phyloP scores from a whole-genome alignment of 1,140 invertebrate genomes.

The Halyomorpha halys region DNA sequence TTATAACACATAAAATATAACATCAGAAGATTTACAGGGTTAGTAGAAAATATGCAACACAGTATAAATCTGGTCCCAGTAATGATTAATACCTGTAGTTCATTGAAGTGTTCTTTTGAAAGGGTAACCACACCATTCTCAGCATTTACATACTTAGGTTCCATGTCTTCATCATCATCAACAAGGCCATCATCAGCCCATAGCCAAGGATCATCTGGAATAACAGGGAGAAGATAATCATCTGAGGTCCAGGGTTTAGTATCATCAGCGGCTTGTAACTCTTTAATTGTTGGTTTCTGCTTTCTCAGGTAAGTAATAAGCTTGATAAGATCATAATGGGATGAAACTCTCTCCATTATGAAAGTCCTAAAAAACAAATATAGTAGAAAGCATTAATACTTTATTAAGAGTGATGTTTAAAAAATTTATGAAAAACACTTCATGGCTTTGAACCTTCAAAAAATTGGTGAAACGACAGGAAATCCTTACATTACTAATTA shows the following conservation, averaged over 20 bases:
- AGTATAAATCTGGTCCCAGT: constrained; percentile 36
- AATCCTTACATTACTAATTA: too few species aligned
- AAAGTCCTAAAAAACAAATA: background rate
- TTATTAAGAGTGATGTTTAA: too few species aligned
- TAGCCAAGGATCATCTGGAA: constrained; percentile 69
- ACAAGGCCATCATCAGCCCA: constrained; percentile 59
- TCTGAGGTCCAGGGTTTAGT: constrained; percentile 55
- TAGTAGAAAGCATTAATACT: too few species aligned
- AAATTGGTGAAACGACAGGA: too few species aligned
- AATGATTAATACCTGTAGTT: constrained; percentile 49
- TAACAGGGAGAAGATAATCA: constrained; percentile 61
- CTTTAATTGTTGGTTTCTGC: background rate
- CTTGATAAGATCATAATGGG: constrained; percentile 2
- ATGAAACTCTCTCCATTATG: background rate
- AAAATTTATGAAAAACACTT: too few species aligned
- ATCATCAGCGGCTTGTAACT: background rate
- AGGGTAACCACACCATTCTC: constrained; percentile 51
- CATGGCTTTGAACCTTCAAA: too few species aligned
- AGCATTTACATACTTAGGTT: constrained; percentile 35
- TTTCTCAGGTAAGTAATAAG: background rate
- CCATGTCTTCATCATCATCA: constrained; percentile 27
- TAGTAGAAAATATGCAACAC: constrained; percentile 32
- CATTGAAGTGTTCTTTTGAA: constrained; percentile 49
- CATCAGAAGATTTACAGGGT: too few species aligned
- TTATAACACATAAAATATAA: too few species aligned